phyloP scores from a whole-genome alignment of 2,797 vertebrate species.

The Tapirus indicus region DNA sequence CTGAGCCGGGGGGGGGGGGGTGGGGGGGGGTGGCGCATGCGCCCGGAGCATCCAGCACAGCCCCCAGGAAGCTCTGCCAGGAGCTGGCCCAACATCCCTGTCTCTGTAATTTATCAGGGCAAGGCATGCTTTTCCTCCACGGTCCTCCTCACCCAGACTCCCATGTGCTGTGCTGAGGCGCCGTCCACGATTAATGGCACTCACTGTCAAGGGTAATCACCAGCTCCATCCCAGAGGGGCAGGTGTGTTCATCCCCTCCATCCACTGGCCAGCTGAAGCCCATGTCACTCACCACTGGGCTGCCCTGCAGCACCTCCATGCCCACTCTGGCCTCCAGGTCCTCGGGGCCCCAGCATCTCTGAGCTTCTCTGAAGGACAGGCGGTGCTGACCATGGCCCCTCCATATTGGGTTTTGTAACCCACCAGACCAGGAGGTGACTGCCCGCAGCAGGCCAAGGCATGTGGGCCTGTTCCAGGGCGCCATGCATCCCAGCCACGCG shows the following conservation, averaged over 20 bases:
- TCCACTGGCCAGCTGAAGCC: constrained; percentile 82
- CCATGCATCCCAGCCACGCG: too few species aligned
- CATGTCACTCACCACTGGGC: constrained; percentile 80
- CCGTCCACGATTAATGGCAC: constrained; percentile 89
- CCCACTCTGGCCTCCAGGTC: fast-evolving
- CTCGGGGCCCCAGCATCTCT: background rate
- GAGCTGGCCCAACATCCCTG: constrained; percentile 76
- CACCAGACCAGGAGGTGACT: background rate
- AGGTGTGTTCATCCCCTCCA: constrained; percentile 88
- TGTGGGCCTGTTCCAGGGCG: too few species aligned
- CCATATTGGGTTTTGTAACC: background rate
- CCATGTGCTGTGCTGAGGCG: constrained; percentile 75
- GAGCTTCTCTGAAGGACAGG: background rate
- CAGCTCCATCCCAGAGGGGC: constrained; percentile 87
- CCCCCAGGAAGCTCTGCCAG: background rate
- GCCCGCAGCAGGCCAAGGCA: too few species aligned
- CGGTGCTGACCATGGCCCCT: background rate
- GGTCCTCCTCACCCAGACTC: constrained; percentile 78
- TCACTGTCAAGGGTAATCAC: constrained; percentile 90
- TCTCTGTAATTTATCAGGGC: constrained; percentile 84
- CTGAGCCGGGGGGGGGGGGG: background rate
- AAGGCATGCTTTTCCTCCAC: constrained; percentile 84
- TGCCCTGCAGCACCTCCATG: constrained; percentile 23
- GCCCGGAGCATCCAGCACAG: background rate
- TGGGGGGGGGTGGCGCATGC: background rate